A percentile compares a stretch with the other conserved stretches of the same genome.
Conservation (phyloP, 1,140 invertebrate genomes). For the Drosophila erecta region DNA sequence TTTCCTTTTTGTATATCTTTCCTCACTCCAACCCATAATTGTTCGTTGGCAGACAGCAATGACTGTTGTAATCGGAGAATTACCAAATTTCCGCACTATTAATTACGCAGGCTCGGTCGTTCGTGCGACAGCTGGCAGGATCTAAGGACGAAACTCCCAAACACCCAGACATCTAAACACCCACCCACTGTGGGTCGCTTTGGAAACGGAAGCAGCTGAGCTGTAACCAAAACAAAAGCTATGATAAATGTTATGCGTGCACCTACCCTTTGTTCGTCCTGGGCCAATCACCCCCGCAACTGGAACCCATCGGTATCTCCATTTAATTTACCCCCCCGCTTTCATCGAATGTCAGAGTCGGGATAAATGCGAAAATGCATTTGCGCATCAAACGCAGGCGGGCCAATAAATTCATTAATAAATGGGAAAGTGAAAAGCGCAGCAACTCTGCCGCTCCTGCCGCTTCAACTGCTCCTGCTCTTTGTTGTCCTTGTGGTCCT, state of each 20-base stretch:
- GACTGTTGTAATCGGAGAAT: conserved; percentile 23
- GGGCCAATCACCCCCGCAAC: neutral
- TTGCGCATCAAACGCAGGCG: conserved; percentile 58
- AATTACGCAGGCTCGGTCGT: conserved; percentile 47
- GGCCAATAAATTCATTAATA: conserved; percentile 72
- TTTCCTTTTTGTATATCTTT: too few species aligned
- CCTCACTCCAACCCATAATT: neutral
- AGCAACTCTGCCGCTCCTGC: conserved; percentile 22
- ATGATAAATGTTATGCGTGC: conserved; percentile 52
- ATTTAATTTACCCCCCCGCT: conserved; percentile 11
- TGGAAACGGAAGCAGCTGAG: conserved; percentile 42
- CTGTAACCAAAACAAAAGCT: conserved; percentile 56
- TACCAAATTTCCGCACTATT: conserved; percentile 52
- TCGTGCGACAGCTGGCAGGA: conserved; percentile 40
- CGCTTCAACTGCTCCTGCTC: neutral
- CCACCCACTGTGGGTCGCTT: conserved; percentile 22
- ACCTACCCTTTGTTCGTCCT: conserved; percentile 37
- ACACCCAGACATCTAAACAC: neutral
- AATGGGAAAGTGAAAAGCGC: conserved; percentile 64
- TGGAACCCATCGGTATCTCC: neutral
- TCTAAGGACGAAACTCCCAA: neutral
- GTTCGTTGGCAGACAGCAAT: neutral
- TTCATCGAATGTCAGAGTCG: conserved; percentile 18
- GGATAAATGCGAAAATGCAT: conserved; percentile 55
- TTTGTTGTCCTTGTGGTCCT: conserved; percentile 39